Evolutionary conservation across 2,797 vertebrate species (phyloP), one percentile per base, ranked within the genome.

Genomic region (Triplophysa yarkandensis): DNA sequence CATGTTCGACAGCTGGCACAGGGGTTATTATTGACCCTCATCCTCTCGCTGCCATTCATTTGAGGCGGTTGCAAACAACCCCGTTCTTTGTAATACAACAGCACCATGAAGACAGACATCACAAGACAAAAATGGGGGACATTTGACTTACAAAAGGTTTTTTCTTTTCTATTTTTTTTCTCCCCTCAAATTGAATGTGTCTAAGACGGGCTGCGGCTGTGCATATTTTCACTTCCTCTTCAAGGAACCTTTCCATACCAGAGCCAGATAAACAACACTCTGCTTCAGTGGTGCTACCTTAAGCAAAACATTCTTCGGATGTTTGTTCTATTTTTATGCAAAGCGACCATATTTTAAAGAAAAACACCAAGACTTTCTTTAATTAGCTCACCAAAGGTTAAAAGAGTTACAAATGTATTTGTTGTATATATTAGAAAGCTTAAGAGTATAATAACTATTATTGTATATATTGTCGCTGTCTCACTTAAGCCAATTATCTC

Each of bases 221-320:
- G 85, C 87, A 91, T 91, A 89, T 91, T 93, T 89, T 91, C 90
- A 92, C 90, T 92, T 92, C 91, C 89, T 89, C 88, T 88, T 89
- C 88, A 79, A 91, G 83, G 86, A 88, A 88, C 86, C 80, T 88
- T 79, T 86, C 83, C 67, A 79, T 85, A 82, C 81, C 68, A 57
- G 83, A 83, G 85, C 84, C 85, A 89, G 89, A 89, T 86, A 89
- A 90, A 91, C 86, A 92, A 78, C 65, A 64, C 60, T 50, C 73
- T 34, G 64, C 68, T 82, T 79, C 80, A 80, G 73, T 85, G 62
- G 81, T 80, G 79, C 85, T 83, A 82, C 67, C 80, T 84, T 64
- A 81, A 76, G 82, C 54, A 71, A 81, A 80, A 58, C 77, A 87
- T 87, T 87, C 83, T 86, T 83, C 14, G 83, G 81, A 88, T 88